Conservation (phyloP, 2,888 invertebrate genomes). For the Hirtodrosophila histrioides region DNA sequence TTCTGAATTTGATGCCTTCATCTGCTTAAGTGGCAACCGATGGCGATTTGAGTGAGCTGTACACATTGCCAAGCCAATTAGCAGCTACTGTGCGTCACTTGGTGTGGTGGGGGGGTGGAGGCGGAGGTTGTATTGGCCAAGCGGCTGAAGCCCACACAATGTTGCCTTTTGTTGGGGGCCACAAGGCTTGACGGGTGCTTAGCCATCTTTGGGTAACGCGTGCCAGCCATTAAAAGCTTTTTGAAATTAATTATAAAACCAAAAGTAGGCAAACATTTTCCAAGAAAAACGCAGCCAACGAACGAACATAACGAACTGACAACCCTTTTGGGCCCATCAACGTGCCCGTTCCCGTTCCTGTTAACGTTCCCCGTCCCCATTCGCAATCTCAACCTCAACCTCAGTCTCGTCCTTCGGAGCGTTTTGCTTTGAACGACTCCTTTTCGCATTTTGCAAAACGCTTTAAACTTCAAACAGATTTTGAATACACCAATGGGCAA, state of each 20-base stretch:
- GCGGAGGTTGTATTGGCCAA: constrained; percentile 7
- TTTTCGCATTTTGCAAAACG: constrained; percentile 41
- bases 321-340: constrained; percentile 62
- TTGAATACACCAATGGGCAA: constrained; percentile 67
- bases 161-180: constrained; percentile 12
- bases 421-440: constrained; percentile 16
- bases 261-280: constrained; percentile 67
- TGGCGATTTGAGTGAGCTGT: constrained; percentile 37
- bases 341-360: background rate
- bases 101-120: background rate
- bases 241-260: constrained; percentile 76
- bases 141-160: background rate
- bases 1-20: too few relatives aligned
- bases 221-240: constrained; percentile 77
- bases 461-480: constrained; percentile 76
- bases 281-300: constrained; percentile 51
- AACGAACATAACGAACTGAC: constrained; percentile 53
- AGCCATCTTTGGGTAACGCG: constrained; percentile 46
- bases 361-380: background rate
- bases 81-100: constrained; percentile 19
- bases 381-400: too few relatives aligned
- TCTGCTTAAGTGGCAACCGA: constrained; percentile 1
- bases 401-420: background rate
- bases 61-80: constrained; percentile 51
- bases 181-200: constrained; percentile 16